Evolutionary conservation across 1,140 invertebrate genomes (phyloP), one percentile per base, ranked within the genome.

Genomic region (Pararge aegeria): DNA sequence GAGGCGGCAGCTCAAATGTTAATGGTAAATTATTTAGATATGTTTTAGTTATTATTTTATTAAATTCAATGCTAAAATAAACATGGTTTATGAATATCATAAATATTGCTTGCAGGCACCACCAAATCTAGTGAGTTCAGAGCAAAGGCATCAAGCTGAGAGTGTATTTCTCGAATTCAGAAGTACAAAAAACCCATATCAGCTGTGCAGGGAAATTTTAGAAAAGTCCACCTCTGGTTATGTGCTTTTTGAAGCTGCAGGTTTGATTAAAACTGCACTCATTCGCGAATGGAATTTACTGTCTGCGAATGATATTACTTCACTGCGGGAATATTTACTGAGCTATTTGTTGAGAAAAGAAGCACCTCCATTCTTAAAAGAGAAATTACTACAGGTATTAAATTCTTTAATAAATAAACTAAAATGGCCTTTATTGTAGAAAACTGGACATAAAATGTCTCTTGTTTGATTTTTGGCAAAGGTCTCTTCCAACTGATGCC

Each of bases 201-300:
- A 92, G 53, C 75, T 97, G 18, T 98, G 96, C 79, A 92, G 93
- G 74, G 92, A 95, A 77, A 95, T 97, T 73, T 90, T 97, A 61
- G 96, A 97, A 87, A 94, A 92, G 34, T 94, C 94, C 59, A 90
- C 92, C 53, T 93, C 94, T 59, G 95, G 96, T 73, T 96, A 96
- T 91, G 95, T 98, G 5, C 80, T 97, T 46, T 98, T 97, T 91
- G 96, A 98, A 90, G 93, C 95, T 63, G 95, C 94, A 5, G 94
- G 94, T 55, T 92, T 97, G n/a, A 88, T 98, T 55, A 97, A 97
- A 87, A 92, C 94, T 68, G 94, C 95, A 20, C 81, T 98, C 5
- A 94, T 97, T 48, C 91, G 94, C 80, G 96, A 97, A 91, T 97
- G 96, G 96, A 87, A 90, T 13, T 83, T 93, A 62, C 70, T 97